Conservation (phyloP, 2,888 invertebrate species). For the Chouioia cunea region DNA sequence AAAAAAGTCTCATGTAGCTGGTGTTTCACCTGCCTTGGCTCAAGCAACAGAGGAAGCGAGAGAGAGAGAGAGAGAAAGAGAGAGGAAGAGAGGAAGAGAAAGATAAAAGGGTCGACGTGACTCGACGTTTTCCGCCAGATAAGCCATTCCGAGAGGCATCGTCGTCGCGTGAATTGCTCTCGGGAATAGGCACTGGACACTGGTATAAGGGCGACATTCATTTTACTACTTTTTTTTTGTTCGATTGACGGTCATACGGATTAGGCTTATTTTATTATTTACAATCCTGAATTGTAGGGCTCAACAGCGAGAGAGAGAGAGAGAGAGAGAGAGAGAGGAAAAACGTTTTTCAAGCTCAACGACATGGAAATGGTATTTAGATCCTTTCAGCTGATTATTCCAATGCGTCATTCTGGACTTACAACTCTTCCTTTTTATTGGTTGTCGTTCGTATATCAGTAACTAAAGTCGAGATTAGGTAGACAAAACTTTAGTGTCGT, state of each 20-base stretch:
- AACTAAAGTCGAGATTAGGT: too few relatives aligned
- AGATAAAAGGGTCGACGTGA: conserved; percentile 9
- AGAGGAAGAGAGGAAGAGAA: not conserved
- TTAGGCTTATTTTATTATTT: too few relatives aligned
- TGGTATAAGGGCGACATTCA: not conserved
- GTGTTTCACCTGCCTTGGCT: not conserved
- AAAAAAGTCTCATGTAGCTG: not conserved
- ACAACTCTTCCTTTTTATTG: too few relatives aligned
- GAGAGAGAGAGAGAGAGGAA: conserved; percentile 13
- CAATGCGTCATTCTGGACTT: too few relatives aligned
- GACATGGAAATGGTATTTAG: too few relatives aligned
- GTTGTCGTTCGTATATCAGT: too few relatives aligned
- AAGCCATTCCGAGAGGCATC: conserved; percentile 41
- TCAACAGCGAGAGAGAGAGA: too few relatives aligned
- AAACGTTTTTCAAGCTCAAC: not conserved
- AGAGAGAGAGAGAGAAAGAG: not conserved
- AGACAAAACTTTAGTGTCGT: too few relatives aligned
- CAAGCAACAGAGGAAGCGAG: not conserved
- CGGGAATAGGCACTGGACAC: conserved; percentile 4
- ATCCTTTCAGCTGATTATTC: too few relatives aligned
- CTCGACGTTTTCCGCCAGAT: conserved; percentile 36
- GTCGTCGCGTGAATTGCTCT: conserved; percentile 17
- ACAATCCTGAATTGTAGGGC: too few relatives aligned
- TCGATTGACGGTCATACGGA: not conserved
- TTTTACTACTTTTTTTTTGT: not conserved